phyloP scores from a whole-genome alignment of 2,888 invertebrate genomes.

The Bimastos eiseni region DNA sequence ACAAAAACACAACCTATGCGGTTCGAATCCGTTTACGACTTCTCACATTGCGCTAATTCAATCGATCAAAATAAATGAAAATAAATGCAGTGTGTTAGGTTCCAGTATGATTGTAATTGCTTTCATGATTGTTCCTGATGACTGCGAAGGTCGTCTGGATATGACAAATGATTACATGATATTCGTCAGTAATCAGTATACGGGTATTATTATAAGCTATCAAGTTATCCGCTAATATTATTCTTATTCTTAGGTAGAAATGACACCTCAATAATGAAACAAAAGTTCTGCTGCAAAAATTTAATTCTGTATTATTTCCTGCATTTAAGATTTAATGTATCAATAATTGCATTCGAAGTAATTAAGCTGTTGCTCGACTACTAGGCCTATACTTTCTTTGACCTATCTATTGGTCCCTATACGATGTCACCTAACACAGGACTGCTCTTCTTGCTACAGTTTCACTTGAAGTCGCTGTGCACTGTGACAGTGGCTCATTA shows the following conservation, averaged over 20 bases:
- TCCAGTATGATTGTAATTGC: no score
- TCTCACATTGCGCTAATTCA: not conserved
- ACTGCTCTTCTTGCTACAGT: not conserved
- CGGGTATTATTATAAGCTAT: not conserved
- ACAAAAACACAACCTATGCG: conserved; percentile 34
- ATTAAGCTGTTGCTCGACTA: no score
- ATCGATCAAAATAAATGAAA: not conserved
- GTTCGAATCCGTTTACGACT: conserved; percentile 26
- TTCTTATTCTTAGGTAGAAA: not conserved
- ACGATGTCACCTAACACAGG: not conserved
- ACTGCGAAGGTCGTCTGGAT: not conserved
- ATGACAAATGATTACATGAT: not conserved
- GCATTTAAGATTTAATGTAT: not conserved
- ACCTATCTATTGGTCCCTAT: not conserved
- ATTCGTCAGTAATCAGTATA: not conserved
- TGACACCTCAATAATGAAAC: no score
- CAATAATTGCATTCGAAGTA: not conserved
- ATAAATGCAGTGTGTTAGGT: not conserved
- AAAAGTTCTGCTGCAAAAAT: not conserved
- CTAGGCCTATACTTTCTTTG: not conserved
- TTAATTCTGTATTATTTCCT: not conserved
- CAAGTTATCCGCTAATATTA: not conserved
- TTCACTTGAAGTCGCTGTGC: not conserved
- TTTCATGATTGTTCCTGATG: no score
- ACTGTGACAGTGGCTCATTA: not conserved